Evolutionary conservation across 2,797 vertebrate genomes (phyloP).

Genomic region (Anabacerthia variegaticeps): DNA sequence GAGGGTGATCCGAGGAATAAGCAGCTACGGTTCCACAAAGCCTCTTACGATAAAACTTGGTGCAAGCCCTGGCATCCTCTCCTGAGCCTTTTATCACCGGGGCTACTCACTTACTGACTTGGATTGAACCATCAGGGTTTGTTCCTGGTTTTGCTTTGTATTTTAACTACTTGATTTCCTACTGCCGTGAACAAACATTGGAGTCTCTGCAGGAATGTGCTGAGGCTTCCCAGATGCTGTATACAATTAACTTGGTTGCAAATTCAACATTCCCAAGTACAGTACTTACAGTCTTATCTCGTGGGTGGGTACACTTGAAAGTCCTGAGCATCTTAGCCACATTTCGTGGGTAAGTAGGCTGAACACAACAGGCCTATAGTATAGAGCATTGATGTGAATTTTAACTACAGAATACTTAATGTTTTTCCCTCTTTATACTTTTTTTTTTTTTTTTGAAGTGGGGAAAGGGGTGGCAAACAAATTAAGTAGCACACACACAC

Average conservation of each 20-base stretch:
- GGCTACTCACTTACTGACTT: neutral
- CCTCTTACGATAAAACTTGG: slow-evolving; percentile 6
- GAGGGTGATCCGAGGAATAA: neutral
- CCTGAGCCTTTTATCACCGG: neutral
- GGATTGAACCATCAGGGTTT: neutral
- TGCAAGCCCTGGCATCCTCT: neutral
- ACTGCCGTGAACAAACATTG: neutral
- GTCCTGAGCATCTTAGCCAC: neutral
- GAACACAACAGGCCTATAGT: neutral
- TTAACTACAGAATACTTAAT: neutral
- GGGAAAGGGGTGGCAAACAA: neutral
- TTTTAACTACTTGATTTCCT: neutral
- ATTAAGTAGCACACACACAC: neutral
- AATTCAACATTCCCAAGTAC: neutral
- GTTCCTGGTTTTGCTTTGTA: neutral
- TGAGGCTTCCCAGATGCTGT: neutral
- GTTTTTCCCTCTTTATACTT: neutral
- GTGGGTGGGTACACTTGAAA: neutral
- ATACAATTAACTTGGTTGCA: neutral
- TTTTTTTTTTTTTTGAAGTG: neutral
- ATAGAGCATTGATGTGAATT: neutral
- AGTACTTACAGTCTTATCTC: neutral
- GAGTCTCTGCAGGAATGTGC: neutral
- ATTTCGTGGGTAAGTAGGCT: neutral
- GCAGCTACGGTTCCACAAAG: neutral